These are phyloP conservation scores for Heliocidaris erythrogramma DNA, from an alignment of 35 echinoderm and acorn worm genomes.

Conservation along the genomic window DNA sequence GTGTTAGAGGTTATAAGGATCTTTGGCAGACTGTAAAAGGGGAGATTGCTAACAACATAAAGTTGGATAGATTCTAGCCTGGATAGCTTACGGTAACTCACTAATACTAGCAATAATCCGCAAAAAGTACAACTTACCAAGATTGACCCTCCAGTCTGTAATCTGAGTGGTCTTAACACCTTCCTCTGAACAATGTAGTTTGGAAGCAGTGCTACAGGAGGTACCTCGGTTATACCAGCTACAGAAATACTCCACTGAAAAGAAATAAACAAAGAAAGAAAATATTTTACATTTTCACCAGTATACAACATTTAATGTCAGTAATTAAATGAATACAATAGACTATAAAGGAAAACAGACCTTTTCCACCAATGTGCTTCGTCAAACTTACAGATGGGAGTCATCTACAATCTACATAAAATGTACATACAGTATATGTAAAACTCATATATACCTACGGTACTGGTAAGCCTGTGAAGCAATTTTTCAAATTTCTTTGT, in stretches of 20 bases:
- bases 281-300: background rate
- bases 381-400: background rate
- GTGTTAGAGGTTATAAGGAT: no score
- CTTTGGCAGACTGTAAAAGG: no score
- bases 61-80: no score
- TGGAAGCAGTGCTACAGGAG: constrained; percentile 86
- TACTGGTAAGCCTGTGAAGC: no score
- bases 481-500: background rate
- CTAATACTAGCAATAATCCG: no score
- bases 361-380: background rate
- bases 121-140: constrained; percentile 66
- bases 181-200: constrained; percentile 92
- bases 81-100: no score
- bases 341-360: background rate
- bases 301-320: background rate
- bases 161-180: constrained; percentile 81
- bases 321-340: no score
- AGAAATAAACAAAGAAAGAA: constrained; percentile 53
- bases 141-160: constrained; percentile 91
- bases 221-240: constrained; percentile 92
- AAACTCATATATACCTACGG: background rate
- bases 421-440: background rate
- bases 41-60: no score
- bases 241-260: constrained; percentile 94
- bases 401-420: background rate